phyloP scores from a whole-genome alignment of 2,797 vertebrate species.

The Coranthus polyacanthus region DNA sequence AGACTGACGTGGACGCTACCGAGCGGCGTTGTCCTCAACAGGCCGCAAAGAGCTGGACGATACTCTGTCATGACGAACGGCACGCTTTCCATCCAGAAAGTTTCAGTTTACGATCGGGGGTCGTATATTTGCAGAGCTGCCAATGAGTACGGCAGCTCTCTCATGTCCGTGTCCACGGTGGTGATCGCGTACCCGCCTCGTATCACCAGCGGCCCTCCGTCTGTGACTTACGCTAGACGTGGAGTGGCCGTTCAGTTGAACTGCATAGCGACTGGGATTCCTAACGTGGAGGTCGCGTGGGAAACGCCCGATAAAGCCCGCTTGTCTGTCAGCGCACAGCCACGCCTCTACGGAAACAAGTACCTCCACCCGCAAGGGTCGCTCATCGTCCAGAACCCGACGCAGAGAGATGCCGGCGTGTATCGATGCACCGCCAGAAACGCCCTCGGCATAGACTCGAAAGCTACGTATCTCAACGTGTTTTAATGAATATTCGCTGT shows the following conservation, averaged over 20 bases:
- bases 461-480: conserved; percentile 90
- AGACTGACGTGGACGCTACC: conserved; percentile 91
- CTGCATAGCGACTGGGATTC: conserved; percentile 88
- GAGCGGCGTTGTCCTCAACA: conserved; percentile 85
- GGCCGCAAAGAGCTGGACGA: conserved; percentile 87
- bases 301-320: conserved; percentile 90
- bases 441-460: conserved; percentile 89
- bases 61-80: conserved; percentile 88
- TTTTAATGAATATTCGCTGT: too few relatives aligned
- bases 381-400: conserved; percentile 90
- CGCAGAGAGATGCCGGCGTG: conserved; percentile 86
- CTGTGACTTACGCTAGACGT: conserved; percentile 86
- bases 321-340: conserved; percentile 84
- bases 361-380: conserved; percentile 93
- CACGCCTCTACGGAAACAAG: conserved; percentile 91
- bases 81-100: conserved; percentile 87
- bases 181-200: conserved; percentile 90
- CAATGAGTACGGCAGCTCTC: conserved; percentile 86
- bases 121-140: conserved; percentile 88
- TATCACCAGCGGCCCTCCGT: conserved; percentile 89
- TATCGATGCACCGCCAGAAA: conserved; percentile 95
- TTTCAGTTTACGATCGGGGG: conserved; percentile 91
- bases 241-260: conserved; percentile 90
- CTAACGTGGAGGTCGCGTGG: conserved; percentile 90
- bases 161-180: conserved; percentile 84